These are phyloP conservation scores for Conus ventricosus DNA, from an alignment of 1,140 invertebrate species.

Conservation along the genomic window DNA sequence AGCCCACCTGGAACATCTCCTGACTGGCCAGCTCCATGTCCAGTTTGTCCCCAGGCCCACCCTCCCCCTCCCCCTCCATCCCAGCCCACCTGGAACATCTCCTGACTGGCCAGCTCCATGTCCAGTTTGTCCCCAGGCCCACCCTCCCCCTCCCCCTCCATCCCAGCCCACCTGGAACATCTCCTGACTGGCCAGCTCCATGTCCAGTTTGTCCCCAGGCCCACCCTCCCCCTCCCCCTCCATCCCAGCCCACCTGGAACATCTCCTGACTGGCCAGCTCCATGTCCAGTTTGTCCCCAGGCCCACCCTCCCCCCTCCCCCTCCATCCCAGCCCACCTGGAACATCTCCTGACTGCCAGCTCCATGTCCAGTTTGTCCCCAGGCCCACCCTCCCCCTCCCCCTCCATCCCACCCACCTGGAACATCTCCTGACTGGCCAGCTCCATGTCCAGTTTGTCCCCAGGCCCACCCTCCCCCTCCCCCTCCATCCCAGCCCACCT, in stretches of 20 bases:
- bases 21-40: neutral
- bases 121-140: too few species aligned
- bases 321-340: neutral
- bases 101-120: slow-evolving; percentile 28
- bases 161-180: neutral
- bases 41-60: too few species aligned
- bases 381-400: too few species aligned
- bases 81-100: slow-evolving; percentile 24
- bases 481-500: neutral
- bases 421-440: slow-evolving; percentile 38
- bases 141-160: too few species aligned
- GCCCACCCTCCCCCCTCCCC: too few species aligned
- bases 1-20: slow-evolving; percentile 36
- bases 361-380: too few species aligned
- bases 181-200: slow-evolving; percentile 39
- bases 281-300: too few species aligned
- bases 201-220: too few species aligned
- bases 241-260: neutral
- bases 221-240: too few species aligned
- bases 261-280: slow-evolving; percentile 38
- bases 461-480: too few species aligned
- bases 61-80: too few species aligned
- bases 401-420: neutral
- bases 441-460: too few species aligned
- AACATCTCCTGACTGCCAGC: slow-evolving; percentile 37